Evolutionary conservation across 2,888 invertebrate species (phyloP), one percentile per base, ranked within the genome.

Genomic region (Nowickia ferox): DNA sequence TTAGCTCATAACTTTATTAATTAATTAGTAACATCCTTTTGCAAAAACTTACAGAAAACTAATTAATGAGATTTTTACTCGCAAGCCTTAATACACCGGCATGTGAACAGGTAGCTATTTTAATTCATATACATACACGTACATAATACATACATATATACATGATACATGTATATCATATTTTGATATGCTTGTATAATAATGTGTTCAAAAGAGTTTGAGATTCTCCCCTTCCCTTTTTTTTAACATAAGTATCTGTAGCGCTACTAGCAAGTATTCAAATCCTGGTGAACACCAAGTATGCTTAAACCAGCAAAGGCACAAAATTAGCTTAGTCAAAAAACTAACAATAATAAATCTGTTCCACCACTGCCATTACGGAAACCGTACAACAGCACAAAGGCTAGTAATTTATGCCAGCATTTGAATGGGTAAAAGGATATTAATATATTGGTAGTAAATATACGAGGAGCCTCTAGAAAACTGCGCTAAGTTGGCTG

Each of bases 21-120:
- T 86, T 86, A 86, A 86, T 86, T 76, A 80, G 66, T 38, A 71
- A 76, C 66, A 83, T 86, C 83, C 86, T 80, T 76, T 30, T 79
- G 46, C 42, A 8, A 61, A 61, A 63, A 61, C 57, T 71, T 68
- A 53, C 15, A 17, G 44, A 72, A 71, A 76, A 53, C 42, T 86
- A 53, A 72, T 77, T 86, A 86, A 80, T 77, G 53, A 72, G 17
- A 72, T 42, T 59, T 77, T 66, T 69, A n/a, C 61, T 40, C 38
- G 53, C 38, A 81, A 42, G 11, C 51, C 9, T 46, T 22, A 40
- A 63, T 19, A 57, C 6, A 22, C 17, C n/a, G 15, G 8, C 44
- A 59, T 42, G 9, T 17, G 11, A 13, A 10, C 17, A 71, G 13
- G 17, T 11, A 5, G 44, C 0, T 75, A 68, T 6, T 6, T 6